Evolutionary conservation across 2,113 vertebrate species (phyloP), one percentile per base, ranked within the genome.

Genomic region (Gnathonemus echidnorhynchus): DNA sequence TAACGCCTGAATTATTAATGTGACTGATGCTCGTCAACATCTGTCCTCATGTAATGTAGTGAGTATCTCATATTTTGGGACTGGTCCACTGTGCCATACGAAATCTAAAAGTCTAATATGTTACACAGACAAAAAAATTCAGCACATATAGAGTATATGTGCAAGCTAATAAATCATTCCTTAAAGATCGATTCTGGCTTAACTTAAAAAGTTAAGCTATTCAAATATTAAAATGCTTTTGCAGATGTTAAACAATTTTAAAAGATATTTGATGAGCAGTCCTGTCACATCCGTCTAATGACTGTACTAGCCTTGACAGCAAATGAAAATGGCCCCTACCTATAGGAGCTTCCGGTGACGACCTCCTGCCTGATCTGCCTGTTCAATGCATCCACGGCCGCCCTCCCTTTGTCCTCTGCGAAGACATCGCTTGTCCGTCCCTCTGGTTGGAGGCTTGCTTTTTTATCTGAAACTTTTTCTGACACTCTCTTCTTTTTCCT

Each of bases 291-390:
- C 3, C 1, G 2, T 62, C 5, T 89, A 90, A 90, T 24, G 35
- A 24, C 6, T 48, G 39, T 45, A 11, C 24, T 85, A 21, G 1
- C 35, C 31, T 66, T 21, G 56, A 74, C 88, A 89, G 89, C 90
- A 86, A 91, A 50, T 39, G 58, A 0, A 4, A 91, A 48, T 27
- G 13, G 42, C 11, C 9, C 94, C 96, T 94, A 99, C 98, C 96
- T 98, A 95, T 99, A 98, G 0, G 96, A 97, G 90, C 97, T 98
- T 2, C 96, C 95, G 0, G 92, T 94, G 0, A 95, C 92, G 84
- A 96, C 96, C 93, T 98, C 97, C 92, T 98, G 94, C 88, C 96
- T 97, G 93, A 99, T 98, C 95, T 99, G 97, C 90, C 96, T 93
- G 95, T 99, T 99, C 56, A 99, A 94, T 5, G 97, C 98, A 88